Conservation (phyloP, 1,140 invertebrate genomes). For the Drosophila insularis region DNA sequence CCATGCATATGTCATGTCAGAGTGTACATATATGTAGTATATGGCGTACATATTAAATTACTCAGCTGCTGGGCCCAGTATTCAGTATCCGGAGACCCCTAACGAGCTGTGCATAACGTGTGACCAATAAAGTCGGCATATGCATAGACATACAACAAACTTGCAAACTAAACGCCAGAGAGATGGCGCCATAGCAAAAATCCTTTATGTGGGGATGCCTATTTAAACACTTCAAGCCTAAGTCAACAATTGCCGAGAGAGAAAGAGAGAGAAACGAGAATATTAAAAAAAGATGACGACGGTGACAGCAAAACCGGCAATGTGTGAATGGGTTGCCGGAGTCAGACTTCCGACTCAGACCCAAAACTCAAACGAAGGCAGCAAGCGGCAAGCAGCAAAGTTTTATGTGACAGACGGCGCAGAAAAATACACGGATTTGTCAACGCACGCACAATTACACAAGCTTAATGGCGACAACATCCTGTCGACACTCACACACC, state of each 20-base stretch:
- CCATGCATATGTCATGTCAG: constrained; percentile 34
- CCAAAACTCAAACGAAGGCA: too few species aligned
- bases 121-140: constrained; percentile 48
- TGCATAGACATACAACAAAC: constrained; percentile 2
- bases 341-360: constrained; percentile 8
- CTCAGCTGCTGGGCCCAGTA: constrained; percentile 20
- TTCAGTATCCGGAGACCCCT: constrained; percentile 23
- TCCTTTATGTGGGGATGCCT: constrained; percentile 49
- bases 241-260: constrained; percentile 58
- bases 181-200: constrained; percentile 26
- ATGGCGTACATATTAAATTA: constrained; percentile 68
- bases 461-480: constrained; percentile 67
- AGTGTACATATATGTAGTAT: constrained; percentile 11
- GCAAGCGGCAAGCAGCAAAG: constrained; percentile 43
- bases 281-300: constrained; percentile 68
- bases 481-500: constrained; percentile 26
- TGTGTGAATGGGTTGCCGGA: constrained; percentile 33
- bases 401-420: constrained; percentile 64
- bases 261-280: constrained; percentile 42
- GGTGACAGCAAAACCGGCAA: constrained; percentile 11
- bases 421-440: constrained; percentile 72
- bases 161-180: constrained; percentile 22
- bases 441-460: constrained; percentile 77
- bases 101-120: constrained; percentile 45
- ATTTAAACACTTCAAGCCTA: constrained; percentile 64